These are phyloP conservation scores for Ametastegia equiseti DNA, from an alignment of 2,888 invertebrate genomes.

Conservation along the genomic window DNA sequence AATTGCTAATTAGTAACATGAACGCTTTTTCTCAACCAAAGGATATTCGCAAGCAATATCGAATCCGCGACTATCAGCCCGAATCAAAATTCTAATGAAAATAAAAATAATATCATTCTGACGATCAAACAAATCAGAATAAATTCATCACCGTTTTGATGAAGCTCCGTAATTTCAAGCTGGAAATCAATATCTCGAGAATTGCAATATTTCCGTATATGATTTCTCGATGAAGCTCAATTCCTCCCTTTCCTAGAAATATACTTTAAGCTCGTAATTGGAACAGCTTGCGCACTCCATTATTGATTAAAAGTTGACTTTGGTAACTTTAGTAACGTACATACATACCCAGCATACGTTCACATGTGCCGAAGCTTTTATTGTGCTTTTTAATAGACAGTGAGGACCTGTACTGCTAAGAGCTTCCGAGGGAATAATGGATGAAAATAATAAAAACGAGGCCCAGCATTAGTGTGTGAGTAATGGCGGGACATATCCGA, in stretches of 20 bases:
- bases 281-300: neutral
- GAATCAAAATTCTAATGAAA: neutral
- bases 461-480: slow-evolving; percentile 43
- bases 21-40: neutral
- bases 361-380: slow-evolving; percentile 3
- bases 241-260: neutral
- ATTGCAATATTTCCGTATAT: neutral
- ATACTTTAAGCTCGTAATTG: neutral
- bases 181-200: neutral
- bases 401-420: slow-evolving; percentile 29
- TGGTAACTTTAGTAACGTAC: no score
- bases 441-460: slow-evolving; percentile 46
- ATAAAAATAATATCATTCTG: neutral
- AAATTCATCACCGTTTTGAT: neutral
- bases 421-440: slow-evolving; percentile 32
- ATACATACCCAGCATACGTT: neutral
- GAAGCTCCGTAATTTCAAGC: neutral
- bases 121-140: neutral
- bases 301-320: neutral
- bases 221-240: neutral
- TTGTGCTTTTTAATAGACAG: slow-evolving; percentile 8
- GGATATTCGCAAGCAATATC: neutral
- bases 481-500: slow-evolving; percentile 45
- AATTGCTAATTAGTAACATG: neutral
- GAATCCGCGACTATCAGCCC: neutral